Evolutionary conservation across 2,797 vertebrate genomes (phyloP).

Genomic region (Morus bassanus): DNA sequence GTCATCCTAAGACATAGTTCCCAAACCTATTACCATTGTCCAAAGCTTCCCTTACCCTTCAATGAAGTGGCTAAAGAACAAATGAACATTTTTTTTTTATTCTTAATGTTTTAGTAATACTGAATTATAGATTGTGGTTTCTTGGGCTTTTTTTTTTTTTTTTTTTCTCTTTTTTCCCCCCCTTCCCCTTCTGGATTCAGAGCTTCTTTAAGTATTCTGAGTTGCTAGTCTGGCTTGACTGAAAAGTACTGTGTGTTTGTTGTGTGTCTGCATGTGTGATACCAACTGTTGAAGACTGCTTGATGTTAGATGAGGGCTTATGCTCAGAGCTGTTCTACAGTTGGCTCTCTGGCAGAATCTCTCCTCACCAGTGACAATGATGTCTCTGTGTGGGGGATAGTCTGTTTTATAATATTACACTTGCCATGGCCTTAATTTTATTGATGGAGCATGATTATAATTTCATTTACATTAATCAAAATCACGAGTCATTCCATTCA

Average conservation of each 20-base stretch:
- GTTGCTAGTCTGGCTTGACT: constrained; percentile 5
- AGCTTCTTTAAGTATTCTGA: neutral
- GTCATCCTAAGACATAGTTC: neutral
- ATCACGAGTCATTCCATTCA: constrained; percentile 23
- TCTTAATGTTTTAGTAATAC: neutral
- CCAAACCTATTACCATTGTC: neutral
- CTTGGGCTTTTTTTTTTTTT: neutral
- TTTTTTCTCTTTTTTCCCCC: too few relatives aligned
- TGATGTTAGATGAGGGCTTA: constrained; percentile 26
- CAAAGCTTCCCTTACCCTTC: neutral
- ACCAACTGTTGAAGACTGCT: constrained; percentile 45
- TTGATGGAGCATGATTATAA: constrained; percentile 8
- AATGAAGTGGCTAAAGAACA: neutral
- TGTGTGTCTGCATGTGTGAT: constrained; percentile 25
- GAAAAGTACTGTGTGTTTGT: constrained; percentile 32
- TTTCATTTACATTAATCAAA: constrained; percentile 39
- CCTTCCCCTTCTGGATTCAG: neutral
- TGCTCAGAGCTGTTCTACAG: constrained; percentile 9
- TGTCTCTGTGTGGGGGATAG: neutral
- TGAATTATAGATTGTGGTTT: neutral
- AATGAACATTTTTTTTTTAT: neutral
- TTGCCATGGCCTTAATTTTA: constrained; percentile 5
- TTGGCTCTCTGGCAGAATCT: neutral
- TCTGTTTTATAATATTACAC: constrained; percentile 3
- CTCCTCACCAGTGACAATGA: neutral